Evolutionary conservation across 2,797 vertebrate species (phyloP).

Genomic region (Sebastes kiyomatsui): DNA sequence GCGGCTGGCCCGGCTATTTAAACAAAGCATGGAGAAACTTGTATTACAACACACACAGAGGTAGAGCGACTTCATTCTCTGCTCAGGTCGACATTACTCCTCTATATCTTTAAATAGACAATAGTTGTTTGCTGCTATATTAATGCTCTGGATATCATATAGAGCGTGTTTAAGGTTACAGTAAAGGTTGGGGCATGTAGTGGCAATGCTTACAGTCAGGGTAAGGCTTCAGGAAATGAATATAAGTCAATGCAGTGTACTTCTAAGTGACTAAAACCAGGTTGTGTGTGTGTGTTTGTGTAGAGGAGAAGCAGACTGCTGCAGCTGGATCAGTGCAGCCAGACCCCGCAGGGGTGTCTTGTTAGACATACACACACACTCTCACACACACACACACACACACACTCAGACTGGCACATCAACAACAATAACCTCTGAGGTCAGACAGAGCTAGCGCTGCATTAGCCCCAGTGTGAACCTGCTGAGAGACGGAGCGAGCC

Average conservation of each 20-base stretch:
- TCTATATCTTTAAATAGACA: too few species aligned
- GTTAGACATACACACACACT: conserved; percentile 64
- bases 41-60: too few species aligned
- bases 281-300: conserved; percentile 15
- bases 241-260: conserved; percentile 13
- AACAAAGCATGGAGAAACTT: too few species aligned
- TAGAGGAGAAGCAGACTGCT: conserved; percentile 44
- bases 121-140: too few species aligned
- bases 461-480: conserved; percentile 77
- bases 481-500: conserved; percentile 72
- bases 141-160: too few species aligned
- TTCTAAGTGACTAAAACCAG: conserved; percentile 40
- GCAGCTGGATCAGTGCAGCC: conserved; percentile 72
- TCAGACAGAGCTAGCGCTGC: conserved; percentile 68
- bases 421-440: conserved; percentile 77
- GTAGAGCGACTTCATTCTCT: too few species aligned
- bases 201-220: background rate
- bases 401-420: conserved; percentile 43
- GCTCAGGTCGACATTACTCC: too few species aligned
- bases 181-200: background rate
- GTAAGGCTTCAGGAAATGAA: background rate
- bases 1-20: too few species aligned
- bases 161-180: background rate
- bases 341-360: conserved; percentile 68
- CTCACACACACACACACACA: conserved; percentile 23